Percentiles rank a stretch among this genome's conserved stretches.
Evolutionary conservation across 2,888 invertebrate species (phyloP).

Genomic region (Hemistola chrysoprasaria): DNA sequence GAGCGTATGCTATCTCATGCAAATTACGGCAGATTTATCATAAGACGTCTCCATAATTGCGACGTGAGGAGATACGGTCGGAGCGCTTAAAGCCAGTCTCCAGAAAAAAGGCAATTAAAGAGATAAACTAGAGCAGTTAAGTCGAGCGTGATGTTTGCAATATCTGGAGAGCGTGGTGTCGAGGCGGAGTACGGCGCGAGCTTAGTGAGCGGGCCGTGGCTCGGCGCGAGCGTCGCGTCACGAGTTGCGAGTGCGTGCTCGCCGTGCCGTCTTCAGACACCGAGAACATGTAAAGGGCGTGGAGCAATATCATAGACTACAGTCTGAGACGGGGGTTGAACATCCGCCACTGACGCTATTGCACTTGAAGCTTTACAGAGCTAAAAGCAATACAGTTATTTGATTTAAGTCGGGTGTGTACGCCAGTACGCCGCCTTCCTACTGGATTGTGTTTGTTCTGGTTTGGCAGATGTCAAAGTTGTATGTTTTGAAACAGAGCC

Average conservation of each 20-base stretch:
- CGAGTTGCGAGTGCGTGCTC: constrained; percentile 53
- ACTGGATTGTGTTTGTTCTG: constrained; percentile 78
- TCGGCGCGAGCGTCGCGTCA: constrained; percentile 34
- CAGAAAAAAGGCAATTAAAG: constrained; percentile 81
- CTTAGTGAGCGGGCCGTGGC: too few relatives aligned
- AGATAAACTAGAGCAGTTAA: constrained; percentile 78
- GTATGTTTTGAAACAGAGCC: constrained; percentile 78
- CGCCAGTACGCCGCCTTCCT: constrained; percentile 70
- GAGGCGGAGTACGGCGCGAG: constrained; percentile 32
- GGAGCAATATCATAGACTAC: constrained; percentile 81
- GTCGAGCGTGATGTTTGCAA: constrained; percentile 70
- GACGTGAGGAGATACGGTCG: constrained; percentile 80
- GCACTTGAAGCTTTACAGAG: constrained; percentile 81
- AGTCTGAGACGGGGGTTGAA: constrained; percentile 71
- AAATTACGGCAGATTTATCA: constrained; percentile 82
- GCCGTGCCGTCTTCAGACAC: constrained; percentile 56
- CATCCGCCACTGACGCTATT: constrained; percentile 77
- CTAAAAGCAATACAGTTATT: constrained; percentile 82
- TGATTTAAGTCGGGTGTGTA: constrained; percentile 80
- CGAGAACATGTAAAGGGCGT: constrained; percentile 79
- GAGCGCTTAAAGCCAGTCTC: constrained; percentile 72
- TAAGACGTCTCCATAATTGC: constrained; percentile 81
- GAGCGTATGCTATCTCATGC: constrained; percentile 83
- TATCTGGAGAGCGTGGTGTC: constrained; percentile 55
- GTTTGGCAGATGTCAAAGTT: constrained; percentile 82